Conservation (phyloP, 2,888 invertebrate species). For the Agonopterix arenella region DNA sequence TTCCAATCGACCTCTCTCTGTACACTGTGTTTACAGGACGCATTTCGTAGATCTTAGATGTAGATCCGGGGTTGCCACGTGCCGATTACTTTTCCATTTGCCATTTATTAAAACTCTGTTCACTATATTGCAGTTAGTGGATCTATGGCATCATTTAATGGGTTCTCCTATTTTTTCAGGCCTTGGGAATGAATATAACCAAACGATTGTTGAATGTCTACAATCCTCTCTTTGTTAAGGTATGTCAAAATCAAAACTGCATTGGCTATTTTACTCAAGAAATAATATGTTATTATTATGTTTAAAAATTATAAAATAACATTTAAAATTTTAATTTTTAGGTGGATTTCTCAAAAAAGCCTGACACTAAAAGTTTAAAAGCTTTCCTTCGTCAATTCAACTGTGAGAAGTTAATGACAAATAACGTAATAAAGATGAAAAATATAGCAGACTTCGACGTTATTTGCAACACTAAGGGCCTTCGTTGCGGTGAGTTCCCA, state of each 20-base stretch:
- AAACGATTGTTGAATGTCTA: slow-evolving; percentile 45
- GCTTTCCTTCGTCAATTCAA: not conserved
- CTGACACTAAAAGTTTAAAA: not conserved
- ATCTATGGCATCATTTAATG: too few relatives aligned
- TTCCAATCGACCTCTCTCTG: too few relatives aligned
- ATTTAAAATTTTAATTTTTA: not conserved
- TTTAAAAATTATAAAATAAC: slow-evolving; percentile 1
- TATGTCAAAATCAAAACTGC: slow-evolving; percentile 15
- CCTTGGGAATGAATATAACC: slow-evolving; percentile 47
- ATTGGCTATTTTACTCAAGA: slow-evolving; percentile 1
- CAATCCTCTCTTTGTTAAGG: slow-evolving; percentile 49
- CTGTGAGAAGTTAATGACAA: not conserved
- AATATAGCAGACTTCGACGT: slow-evolving; percentile 35
- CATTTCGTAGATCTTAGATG: too few relatives aligned
- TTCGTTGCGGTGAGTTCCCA: slow-evolving; percentile 35
- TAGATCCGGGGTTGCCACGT: too few relatives aligned
- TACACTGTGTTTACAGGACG: too few relatives aligned
- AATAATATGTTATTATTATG: not conserved
- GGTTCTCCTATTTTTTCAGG: slow-evolving; percentile 30
- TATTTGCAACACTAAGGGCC: slow-evolving; percentile 23
- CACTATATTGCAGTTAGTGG: too few relatives aligned
- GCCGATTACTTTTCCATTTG: too few relatives aligned
- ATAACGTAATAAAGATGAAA: slow-evolving; percentile 27
- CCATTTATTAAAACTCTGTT: too few relatives aligned
- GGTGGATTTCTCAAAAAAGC: not conserved